Evolutionary conservation across 2,113 vertebrate genomes (phyloP).

Genomic region (Leucoraja erinaceus): DNA sequence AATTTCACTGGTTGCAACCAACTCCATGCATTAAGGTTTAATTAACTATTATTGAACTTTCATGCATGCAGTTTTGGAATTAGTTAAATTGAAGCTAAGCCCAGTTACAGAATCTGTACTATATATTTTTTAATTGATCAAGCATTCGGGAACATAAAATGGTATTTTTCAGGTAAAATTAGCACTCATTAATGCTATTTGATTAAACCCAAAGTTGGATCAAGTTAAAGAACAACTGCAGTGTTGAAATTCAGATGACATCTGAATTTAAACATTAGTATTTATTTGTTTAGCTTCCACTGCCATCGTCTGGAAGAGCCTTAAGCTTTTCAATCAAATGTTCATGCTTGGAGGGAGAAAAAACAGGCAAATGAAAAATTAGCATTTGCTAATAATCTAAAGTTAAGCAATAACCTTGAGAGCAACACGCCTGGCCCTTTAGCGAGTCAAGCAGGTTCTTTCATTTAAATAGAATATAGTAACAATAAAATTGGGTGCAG

Average conservation of each 20-base stretch:
- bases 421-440: no score
- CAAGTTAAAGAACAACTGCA: neutral
- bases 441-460: neutral
- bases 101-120: neutral
- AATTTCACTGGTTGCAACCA: neutral
- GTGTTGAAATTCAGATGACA: neutral
- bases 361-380: constrained; percentile 25
- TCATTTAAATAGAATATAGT: neutral
- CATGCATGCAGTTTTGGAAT: neutral
- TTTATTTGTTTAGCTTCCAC: constrained; percentile 40
- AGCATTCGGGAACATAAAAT: neutral
- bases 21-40: neutral
- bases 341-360: constrained; percentile 59
- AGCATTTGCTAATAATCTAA: neutral
- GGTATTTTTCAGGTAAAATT: neutral
- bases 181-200: neutral
- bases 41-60: neutral
- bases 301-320: constrained; percentile 39
- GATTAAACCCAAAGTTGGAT: neutral
- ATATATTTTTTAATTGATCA: neutral
- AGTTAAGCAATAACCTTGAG: no score
- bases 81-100: neutral
- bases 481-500: no score
- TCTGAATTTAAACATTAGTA: neutral
- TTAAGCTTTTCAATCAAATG: constrained; percentile 68